Base-by-base conservation (phyloP, 2,888 invertebrate species). In the Drosophila mercatorum region DNA sequence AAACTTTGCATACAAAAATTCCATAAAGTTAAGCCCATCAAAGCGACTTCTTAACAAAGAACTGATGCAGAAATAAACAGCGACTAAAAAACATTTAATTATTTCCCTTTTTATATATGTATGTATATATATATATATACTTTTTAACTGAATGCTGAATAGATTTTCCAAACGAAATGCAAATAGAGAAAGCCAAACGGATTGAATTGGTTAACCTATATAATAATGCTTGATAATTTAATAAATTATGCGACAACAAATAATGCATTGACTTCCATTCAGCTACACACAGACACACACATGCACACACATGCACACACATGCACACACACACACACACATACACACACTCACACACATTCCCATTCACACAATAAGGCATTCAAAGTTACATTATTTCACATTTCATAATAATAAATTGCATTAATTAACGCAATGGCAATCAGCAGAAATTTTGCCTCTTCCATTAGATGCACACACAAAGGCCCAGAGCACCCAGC, bases 351-450 rank as follows among this genome's bases (percentile, higher is more conserved):
- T 10, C 38, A 52, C 38, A 36, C 51, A 28, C 28, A 28, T 6
- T 10, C 10, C 10, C 44, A 22, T 22, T 5, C 40, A 28, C 8
- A 28, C 14, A 40, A 26, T 40, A 26, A 55, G 41, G 28, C 55
- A 55, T 31, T 55, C 40, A 55, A 41, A 41, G 55, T 57, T 44
- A 57, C 57, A 57, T 57, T 57, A 22, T 57, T 44, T 46, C 57
- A 34, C 44, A 57, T 57, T 57, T 57, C 40, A 36, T 36, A 36
- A 57, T 44, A 57, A 57, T 57, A 36, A 57, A 57, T 57, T 36
- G 44, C 57, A 57, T 57, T 57, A 57, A 57, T 57, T 57, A 57
- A 57, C 55, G 55, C 55, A 55, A 41, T 41, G 38, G 38, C 52
- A 53, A 38, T 36, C 52, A 53, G 52, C 52, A 41, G 28, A 55